Conservation (phyloP, 2,113 vertebrate genomes). For the Zootoca vivipara region DNA sequence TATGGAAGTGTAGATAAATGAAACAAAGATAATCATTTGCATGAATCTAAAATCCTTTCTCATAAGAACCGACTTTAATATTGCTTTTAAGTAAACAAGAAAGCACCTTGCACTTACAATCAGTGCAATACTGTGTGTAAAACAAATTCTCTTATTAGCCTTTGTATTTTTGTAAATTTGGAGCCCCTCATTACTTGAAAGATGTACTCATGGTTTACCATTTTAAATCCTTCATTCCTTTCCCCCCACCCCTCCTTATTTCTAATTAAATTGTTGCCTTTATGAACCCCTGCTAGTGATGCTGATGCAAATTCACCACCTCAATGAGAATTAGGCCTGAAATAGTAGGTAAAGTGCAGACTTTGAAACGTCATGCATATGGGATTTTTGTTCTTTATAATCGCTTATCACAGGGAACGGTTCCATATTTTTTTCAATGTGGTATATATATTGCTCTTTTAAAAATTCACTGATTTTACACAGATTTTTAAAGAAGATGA, state of each 20-base stretch:
- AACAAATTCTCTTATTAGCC: neutral
- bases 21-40: neutral
- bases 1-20: neutral
- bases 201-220: too few relatives aligned
- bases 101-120: neutral
- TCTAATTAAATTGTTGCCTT: too few relatives aligned
- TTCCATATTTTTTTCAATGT: neutral
- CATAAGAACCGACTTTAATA: neutral
- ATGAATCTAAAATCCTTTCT: neutral
- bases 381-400: neutral
- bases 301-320: neutral
- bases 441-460: neutral
- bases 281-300: neutral
- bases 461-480: neutral
- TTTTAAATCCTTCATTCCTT: too few relatives aligned
- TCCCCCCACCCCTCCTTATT: too few relatives aligned
- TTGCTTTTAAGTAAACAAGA: neutral
- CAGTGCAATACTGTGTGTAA: neutral
- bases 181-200: too few relatives aligned
- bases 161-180: too few relatives aligned
- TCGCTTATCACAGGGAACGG: constrained; percentile 2
- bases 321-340: neutral
- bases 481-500: neutral
- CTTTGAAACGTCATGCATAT: neutral
- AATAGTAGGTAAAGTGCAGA: constrained; percentile 1